Conservation (phyloP, 2,888 invertebrate genomes). For the Melieria crassipennis region DNA sequence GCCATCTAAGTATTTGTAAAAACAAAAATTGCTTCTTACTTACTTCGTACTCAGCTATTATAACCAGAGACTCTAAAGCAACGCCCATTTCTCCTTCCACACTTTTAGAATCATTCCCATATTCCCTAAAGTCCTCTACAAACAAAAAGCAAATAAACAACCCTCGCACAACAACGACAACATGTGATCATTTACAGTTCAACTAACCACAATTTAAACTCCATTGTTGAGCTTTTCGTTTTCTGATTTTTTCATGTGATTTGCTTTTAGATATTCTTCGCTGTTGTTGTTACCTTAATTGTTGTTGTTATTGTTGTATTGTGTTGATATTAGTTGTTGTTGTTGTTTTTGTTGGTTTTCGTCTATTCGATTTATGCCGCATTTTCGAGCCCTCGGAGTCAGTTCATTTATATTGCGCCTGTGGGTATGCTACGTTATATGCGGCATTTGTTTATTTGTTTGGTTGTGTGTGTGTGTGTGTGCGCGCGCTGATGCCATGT, state of each 20-base stretch:
- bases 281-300: background rate
- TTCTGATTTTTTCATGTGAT: background rate
- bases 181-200: background rate
- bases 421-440: conserved; percentile 9
- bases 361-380: background rate
- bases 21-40: no score
- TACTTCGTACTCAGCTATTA: no score
- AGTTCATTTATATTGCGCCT: conserved; percentile 17
- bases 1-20: no score
- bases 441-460: no score
- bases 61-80: no score
- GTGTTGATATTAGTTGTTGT: background rate
- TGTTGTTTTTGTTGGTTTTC: background rate
- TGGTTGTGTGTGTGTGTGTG: no score
- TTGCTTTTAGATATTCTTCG: background rate
- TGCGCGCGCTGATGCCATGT: no score
- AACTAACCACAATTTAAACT: background rate
- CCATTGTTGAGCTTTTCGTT: background rate
- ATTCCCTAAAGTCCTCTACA: background rate
- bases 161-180: background rate
- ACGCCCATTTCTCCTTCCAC: no score
- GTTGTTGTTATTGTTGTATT: background rate
- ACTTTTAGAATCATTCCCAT: no score
- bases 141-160: background rate
- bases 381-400: background rate